Evolutionary conservation across 2,797 vertebrate genomes (phyloP).

Genomic region (Enoplosus armatus): DNA sequence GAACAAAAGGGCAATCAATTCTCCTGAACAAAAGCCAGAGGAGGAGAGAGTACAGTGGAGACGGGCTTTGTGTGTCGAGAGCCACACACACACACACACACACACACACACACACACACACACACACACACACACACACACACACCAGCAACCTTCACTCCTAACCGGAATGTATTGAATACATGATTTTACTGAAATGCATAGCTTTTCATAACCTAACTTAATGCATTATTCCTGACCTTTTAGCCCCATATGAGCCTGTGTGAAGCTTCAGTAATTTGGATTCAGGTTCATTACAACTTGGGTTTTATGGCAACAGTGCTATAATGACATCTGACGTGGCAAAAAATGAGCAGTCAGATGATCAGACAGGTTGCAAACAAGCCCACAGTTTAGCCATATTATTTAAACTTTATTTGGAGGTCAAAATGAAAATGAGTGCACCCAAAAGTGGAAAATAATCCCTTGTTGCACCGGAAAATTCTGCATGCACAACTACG

Average conservation of each 20-base stretch:
- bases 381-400: background rate
- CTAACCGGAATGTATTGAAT: background rate
- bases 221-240: background rate
- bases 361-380: background rate
- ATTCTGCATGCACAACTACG: background rate
- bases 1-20: constrained; percentile 81
- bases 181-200: too few relatives aligned
- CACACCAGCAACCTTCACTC: constrained; percentile 11
- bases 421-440: background rate
- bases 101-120: background rate
- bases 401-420: background rate
- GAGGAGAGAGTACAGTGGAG: constrained; percentile 49
- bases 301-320: background rate
- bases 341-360: background rate
- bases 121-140: background rate
- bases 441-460: background rate
- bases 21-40: constrained; percentile 73
- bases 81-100: background rate
- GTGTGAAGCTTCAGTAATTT: background rate
- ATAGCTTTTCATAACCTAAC: background rate
- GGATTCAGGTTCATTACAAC: background rate
- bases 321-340: background rate
- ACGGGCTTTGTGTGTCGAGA: constrained; percentile 44
- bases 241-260: background rate
- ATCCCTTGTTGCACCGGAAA: background rate